Evolutionary conservation across 1,140 invertebrate genomes (phyloP), one percentile per base, ranked within the genome.

Genomic region (Odontomachus brunneus): DNA sequence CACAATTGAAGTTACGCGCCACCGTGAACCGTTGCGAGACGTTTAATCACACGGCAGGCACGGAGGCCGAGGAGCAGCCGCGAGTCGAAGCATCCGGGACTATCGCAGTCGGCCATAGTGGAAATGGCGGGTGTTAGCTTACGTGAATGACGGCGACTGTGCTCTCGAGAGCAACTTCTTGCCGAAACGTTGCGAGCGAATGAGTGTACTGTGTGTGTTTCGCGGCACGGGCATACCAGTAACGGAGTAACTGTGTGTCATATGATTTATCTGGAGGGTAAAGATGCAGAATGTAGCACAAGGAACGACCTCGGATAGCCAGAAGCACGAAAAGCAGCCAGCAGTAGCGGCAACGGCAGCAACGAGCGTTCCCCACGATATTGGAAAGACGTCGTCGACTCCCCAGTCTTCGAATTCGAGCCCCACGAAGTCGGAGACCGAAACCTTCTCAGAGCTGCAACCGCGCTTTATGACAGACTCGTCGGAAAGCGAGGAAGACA

Each of bases 401-500:
- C 94, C 95, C 93, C 94, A 95, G 93, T 95, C 95, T 89, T 95
- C 95, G 82, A 95, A 95, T 91, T 96, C 95, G 85, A 96, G 95
- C 91, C 96, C 96, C 92, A 96, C 96, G 91, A 96, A 97, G 95
- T 97, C 96, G 92, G 96, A 97, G 95, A 96, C 96, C 93, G 96
- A 97, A 95, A 96, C 96, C 93, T 96, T 96, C 95, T 96, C 96
- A 91, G 96, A 96, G 94, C 88, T 94, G 83, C 96, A 96, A 94
- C 96, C 97, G 88, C 96, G 96, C 95, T 97, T 97, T 96, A 97
- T 97, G 95, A 97, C 97, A 94, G 97, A 98, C 95, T 96, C 97
- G 94, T 98, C 97, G 88, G 97, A 97, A 95, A 98, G 97, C 93
- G 97, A 98, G 93, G 97, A 98, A 94, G 97, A 98, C 93, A 98